phyloP scores from a whole-genome alignment of 92 coral and sea anemone genomes.

The Zoanthus gigantus region DNA sequence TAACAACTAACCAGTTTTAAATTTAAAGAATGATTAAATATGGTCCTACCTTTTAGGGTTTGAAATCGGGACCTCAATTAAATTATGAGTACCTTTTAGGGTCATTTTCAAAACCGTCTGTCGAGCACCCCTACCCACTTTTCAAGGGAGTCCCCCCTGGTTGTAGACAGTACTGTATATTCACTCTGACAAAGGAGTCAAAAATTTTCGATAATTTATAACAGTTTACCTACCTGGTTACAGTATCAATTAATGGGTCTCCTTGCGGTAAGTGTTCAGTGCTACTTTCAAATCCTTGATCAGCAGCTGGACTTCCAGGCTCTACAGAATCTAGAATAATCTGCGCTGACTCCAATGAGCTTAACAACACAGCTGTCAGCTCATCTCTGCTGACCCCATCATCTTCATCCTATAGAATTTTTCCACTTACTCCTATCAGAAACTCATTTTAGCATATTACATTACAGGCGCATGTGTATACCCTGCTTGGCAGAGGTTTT shows the following conservation, averaged over 20 bases:
- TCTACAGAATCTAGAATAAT: conserved; percentile 86
- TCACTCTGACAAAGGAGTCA: not conserved
- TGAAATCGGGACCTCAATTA: no score
- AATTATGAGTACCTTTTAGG: no score
- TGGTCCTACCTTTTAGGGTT: no score
- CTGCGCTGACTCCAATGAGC: conserved; percentile 96
- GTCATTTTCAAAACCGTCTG: no score
- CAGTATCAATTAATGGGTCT: conserved; percentile 42
- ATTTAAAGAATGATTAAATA: no score
- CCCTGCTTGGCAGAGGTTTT: no score
- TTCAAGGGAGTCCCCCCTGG: no score
- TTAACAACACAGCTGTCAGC: conserved; percentile 89
- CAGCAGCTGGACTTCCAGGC: conserved; percentile 35
- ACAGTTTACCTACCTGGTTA: conserved; percentile 16
- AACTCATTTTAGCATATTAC: not conserved
- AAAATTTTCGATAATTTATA: no score
- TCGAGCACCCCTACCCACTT: no score
- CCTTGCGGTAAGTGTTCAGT: not conserved
- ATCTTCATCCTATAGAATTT: conserved; percentile 79
- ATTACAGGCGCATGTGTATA: no score
- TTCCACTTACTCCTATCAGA: not conserved
- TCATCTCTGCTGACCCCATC: conserved; percentile 98
- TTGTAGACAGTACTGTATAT: no score
- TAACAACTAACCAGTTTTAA: no score
- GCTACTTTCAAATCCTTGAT: conserved; percentile 7